Conservation (phyloP, 1,140 invertebrate genomes). For the Ceratosolen fusciceps region DNA sequence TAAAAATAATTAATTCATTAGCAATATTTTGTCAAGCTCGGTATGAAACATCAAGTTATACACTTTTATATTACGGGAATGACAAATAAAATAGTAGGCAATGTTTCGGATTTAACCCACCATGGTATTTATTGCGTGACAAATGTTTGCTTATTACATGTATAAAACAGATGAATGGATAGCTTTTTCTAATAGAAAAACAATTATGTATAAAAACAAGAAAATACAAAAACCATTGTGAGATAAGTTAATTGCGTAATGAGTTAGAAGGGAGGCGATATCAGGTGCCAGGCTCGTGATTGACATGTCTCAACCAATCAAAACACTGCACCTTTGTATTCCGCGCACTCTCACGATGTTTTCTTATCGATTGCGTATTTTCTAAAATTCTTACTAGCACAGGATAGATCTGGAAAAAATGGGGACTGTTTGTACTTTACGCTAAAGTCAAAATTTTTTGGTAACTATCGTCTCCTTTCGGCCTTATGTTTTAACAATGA, state of each 20-base stretch:
- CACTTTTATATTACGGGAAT: too few species aligned
- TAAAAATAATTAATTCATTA: too few species aligned
- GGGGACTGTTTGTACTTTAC: background rate
- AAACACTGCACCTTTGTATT: background rate
- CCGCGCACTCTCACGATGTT: background rate
- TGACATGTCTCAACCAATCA: constrained; percentile 14
- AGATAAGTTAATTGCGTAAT: background rate
- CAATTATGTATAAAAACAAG: background rate
- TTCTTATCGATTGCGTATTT: background rate
- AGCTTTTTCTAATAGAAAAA: background rate
- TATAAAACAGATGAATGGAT: background rate
- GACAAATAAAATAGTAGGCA: background rate
- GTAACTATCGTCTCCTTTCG: too few species aligned
- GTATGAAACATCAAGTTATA: too few species aligned
- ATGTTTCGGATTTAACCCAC: background rate
- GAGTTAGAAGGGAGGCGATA: background rate
- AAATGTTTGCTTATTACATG: background rate
- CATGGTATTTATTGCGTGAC: background rate
- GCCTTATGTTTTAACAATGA: too few species aligned
- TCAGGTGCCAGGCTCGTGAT: constrained; percentile 57
- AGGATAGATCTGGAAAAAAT: background rate
- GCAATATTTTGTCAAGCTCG: background rate
- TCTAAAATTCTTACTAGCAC: background rate
- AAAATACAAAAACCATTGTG: background rate
- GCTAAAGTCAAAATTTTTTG: too few species aligned